Evolutionary conservation across 2,113 vertebrate genomes (phyloP).

Genomic region (Notarius lentiginosus): DNA sequence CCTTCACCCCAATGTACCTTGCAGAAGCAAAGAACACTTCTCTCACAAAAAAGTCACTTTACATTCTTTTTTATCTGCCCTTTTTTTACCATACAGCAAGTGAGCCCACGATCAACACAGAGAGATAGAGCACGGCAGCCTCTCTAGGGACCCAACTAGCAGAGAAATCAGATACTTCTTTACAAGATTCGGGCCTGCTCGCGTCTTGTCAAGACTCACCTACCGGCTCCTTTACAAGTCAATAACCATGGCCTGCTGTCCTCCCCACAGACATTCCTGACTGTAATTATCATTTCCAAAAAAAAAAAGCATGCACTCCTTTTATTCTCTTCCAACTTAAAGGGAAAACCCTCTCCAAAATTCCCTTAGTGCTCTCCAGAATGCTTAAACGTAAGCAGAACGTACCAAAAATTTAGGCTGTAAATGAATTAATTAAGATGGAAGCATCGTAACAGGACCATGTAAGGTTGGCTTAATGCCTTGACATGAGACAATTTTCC

Average conservation of each 20-base stretch:
- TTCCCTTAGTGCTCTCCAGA: not conserved
- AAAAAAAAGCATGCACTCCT: conserved; percentile 53
- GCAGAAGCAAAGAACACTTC: conserved; percentile 79
- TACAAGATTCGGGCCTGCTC: conserved; percentile 69
- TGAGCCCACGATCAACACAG: conserved; percentile 76
- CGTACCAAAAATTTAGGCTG: conserved; percentile 63
- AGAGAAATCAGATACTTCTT: conserved; percentile 80
- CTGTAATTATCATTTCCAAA: conserved; percentile 56
- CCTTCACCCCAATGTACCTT: conserved; percentile 40
- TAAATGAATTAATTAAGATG: conserved; percentile 63
- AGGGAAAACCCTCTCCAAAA: conserved; percentile 5
- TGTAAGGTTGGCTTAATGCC: conserved; percentile 65
- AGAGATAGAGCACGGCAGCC: conserved; percentile 64
- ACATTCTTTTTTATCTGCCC: conserved; percentile 56
- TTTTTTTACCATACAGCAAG: conserved; percentile 78
- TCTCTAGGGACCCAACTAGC: conserved; percentile 89
- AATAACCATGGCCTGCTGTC: conserved; percentile 70
- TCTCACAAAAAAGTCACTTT: conserved; percentile 79
- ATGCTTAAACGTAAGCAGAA: conserved; percentile 43
- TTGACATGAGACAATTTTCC: conserved; percentile 69
- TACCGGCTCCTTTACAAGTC: conserved; percentile 72
- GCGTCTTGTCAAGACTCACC: conserved; percentile 76
- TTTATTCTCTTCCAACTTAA: conserved; percentile 23
- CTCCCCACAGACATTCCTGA: conserved; percentile 47
- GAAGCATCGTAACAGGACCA: conserved; percentile 62